These are phyloP conservation scores for Drosophila suboccidentalis DNA, from an alignment of 2,888 invertebrate genomes.

Conservation along the genomic window DNA sequence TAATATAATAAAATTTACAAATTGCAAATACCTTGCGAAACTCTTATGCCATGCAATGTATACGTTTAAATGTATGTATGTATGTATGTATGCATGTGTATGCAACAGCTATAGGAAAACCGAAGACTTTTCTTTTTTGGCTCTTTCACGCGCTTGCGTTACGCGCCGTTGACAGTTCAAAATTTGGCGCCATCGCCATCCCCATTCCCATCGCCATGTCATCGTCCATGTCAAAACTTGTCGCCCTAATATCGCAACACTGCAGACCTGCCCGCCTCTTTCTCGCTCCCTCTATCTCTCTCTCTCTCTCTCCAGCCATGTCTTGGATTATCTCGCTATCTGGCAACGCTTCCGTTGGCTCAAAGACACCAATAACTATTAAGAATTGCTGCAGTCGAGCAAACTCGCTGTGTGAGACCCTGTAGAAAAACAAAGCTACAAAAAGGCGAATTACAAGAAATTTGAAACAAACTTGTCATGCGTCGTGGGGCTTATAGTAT, in stretches of 20 bases:
- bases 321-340: conserved; percentile 20
- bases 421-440: too few species aligned
- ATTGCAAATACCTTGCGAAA: conserved; percentile 62
- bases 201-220: conserved; percentile 57
- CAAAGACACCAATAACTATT: not conserved
- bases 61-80: conserved; percentile 1
- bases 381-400: not conserved
- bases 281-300: conserved; percentile 1
- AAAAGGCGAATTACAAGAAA: too few species aligned
- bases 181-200: conserved; percentile 72
- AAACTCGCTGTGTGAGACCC: not conserved
- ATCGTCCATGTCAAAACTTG: conserved; percentile 54
- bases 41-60: conserved; percentile 15
- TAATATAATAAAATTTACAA: conserved; percentile 45
- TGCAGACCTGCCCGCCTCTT: not conserved
- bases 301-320: conserved; percentile 34
- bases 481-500: too few species aligned
- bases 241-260: conserved; percentile 43
- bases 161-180: conserved; percentile 58
- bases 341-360: conserved; percentile 40
- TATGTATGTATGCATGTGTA: not conserved
- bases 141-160: conserved; percentile 67
- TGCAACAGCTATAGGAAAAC: conserved; percentile 22
- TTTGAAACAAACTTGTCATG: too few species aligned
- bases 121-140: conserved; percentile 54